Percentiles rank a stretch among this genome's conserved stretches.
Conservation (phyloP, 2,888 invertebrate genomes). For the Diaprepes abbreviatus region DNA sequence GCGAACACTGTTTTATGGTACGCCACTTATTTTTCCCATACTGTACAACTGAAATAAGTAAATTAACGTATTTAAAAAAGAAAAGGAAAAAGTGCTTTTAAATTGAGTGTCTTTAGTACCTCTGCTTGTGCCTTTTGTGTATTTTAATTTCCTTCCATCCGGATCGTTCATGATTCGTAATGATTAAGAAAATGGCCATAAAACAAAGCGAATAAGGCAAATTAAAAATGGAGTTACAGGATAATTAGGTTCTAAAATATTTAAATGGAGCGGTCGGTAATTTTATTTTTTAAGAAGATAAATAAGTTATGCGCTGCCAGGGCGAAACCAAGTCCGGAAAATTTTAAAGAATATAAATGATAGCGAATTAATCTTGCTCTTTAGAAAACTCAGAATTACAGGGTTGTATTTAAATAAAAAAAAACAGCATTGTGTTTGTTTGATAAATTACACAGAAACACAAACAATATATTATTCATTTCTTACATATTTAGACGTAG, state of each 20-base stretch:
- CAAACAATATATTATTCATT: too few relatives aligned
- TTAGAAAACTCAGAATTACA: slow-evolving; percentile 5
- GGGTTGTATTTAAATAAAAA: neutral
- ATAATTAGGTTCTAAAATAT: slow-evolving; percentile 46
- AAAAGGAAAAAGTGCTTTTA: slow-evolving; percentile 11
- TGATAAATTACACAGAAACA: neutral
- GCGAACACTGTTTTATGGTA: too few relatives aligned
- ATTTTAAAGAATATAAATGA: slow-evolving; percentile 46
- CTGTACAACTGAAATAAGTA: neutral
- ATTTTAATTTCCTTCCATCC: slow-evolving; percentile 38
- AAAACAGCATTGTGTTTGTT: neutral
- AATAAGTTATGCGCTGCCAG: slow-evolving; percentile 42
- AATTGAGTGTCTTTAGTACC: slow-evolving; percentile 22
- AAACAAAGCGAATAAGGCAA: slow-evolving; percentile 43
- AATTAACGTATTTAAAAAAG: neutral
- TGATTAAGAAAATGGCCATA: slow-evolving; percentile 37
- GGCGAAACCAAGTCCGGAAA: slow-evolving; percentile 30
- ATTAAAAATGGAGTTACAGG: slow-evolving; percentile 44
- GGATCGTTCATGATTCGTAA: slow-evolving; percentile 33
- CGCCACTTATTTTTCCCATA: too few relatives aligned
- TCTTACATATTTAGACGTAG: too few relatives aligned
- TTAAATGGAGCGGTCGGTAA: slow-evolving; percentile 39
- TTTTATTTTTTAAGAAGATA: slow-evolving; percentile 45
- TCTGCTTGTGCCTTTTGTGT: slow-evolving; percentile 33
- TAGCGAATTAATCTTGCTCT: slow-evolving; percentile 28